Conservation (phyloP, 2,113 vertebrate species). For the Podiceps cristatus region DNA sequence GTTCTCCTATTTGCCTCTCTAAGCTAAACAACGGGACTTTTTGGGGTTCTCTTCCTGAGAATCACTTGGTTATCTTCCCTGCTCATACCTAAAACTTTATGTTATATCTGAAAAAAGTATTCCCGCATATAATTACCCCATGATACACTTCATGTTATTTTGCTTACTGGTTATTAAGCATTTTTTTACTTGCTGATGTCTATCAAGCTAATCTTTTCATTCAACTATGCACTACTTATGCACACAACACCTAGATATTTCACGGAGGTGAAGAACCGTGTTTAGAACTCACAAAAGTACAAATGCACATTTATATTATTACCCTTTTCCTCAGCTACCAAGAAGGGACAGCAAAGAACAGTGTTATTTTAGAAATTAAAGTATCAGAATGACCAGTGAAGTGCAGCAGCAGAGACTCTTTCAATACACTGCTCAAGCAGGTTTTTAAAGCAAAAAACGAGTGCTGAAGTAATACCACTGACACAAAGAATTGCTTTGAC, state of each 20-base stretch:
- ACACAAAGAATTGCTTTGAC: background rate
- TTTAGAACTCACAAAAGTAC: background rate
- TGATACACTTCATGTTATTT: background rate
- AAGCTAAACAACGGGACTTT: background rate
- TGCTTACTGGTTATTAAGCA: background rate
- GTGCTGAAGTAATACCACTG: background rate
- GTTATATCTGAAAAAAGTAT: background rate
- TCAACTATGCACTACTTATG: background rate
- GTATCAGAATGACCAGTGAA: background rate
- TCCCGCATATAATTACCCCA: background rate
- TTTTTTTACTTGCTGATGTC: background rate
- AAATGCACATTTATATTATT: background rate
- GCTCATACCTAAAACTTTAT: background rate
- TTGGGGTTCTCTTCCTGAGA: background rate
- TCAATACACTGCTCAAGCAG: accelerated
- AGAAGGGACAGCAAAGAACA: background rate
- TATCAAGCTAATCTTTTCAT: background rate
- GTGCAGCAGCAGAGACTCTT: background rate
- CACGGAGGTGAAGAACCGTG: background rate
- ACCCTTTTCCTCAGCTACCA: background rate
- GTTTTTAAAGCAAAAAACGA: background rate
- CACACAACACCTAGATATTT: background rate
- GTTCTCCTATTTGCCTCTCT: background rate
- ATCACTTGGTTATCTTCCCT: background rate
- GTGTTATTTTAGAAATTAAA: background rate